Conservation (phyloP, 1,140 invertebrate species). For the Neodiprion fabricii region DNA sequence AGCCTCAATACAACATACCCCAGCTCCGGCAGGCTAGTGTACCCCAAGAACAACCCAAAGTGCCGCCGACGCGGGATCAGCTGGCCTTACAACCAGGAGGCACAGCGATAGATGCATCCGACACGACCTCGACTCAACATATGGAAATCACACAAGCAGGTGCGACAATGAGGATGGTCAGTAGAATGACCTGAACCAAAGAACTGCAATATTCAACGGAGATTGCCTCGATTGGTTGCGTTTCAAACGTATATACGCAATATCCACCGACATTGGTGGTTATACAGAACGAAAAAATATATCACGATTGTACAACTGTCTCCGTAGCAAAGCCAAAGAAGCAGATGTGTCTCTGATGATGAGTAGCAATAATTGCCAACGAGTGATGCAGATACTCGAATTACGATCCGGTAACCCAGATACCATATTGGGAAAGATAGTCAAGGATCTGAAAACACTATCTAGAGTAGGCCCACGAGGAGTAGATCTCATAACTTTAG, state of each 20-base stretch:
- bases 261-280: conserved; percentile 4
- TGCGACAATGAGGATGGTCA: neutral
- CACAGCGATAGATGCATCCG: neutral
- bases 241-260: conserved; percentile 12
- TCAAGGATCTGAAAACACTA: conserved; percentile 7
- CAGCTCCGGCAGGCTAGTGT: neutral
- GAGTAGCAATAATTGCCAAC: neutral
- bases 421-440: conserved; percentile 9
- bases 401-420: neutral
- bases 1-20: neutral
- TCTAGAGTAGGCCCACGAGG: neutral
- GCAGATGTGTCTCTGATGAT: neutral
- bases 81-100: neutral
- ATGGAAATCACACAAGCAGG: neutral
- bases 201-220: conserved; percentile 2
- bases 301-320: neutral
- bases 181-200: neutral
- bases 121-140: neutral
- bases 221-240: conserved; percentile 11
- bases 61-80: neutral
- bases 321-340: neutral
- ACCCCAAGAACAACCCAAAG: neutral
- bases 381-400: neutral
- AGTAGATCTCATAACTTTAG: conserved; percentile 20
- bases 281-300: conserved; percentile 15